Evolutionary conservation across 2,888 invertebrate species (phyloP).

Genomic region (Troides aeacus): DNA sequence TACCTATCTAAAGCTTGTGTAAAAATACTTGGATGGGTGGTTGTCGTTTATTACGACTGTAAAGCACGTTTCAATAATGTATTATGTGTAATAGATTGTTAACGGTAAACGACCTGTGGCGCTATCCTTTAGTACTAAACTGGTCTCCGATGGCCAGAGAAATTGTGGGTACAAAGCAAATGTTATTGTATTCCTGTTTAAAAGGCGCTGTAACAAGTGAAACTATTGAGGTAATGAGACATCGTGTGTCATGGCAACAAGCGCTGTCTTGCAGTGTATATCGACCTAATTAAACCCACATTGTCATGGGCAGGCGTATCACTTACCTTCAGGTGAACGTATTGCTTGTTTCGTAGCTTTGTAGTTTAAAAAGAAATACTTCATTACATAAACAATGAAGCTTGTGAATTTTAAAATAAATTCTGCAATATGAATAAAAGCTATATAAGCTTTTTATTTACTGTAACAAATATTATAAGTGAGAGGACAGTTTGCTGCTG

Average conservation of each 20-base stretch:
- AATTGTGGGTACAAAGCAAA: too few species aligned
- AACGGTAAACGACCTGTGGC: constrained; percentile 8
- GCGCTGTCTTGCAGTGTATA: too few species aligned
- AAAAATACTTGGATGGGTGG: constrained; percentile 51
- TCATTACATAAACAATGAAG: neutral
- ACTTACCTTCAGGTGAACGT: too few species aligned
- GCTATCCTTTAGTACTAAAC: neutral
- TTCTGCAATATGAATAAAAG: neutral
- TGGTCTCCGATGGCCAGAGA: too few species aligned
- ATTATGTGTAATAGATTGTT: constrained; percentile 15
- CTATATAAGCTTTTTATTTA: neutral
- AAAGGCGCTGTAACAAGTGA: too few species aligned
- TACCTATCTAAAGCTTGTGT: constrained; percentile 70
- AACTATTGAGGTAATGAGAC: too few species aligned
- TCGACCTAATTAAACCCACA: too few species aligned
- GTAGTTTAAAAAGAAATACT: neutral
- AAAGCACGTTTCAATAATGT: constrained; percentile 27
- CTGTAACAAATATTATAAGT: neutral
- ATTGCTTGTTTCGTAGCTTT: neutral
- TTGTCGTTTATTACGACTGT: constrained; percentile 17
- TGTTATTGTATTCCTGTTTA: too few species aligned
- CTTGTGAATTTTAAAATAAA: neutral
- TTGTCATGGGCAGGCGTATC: too few species aligned
- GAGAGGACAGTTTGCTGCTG: neutral
- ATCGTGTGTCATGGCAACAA: too few species aligned